Conservation (phyloP, 2,797 vertebrate species). For the Sebastes goodei region DNA sequence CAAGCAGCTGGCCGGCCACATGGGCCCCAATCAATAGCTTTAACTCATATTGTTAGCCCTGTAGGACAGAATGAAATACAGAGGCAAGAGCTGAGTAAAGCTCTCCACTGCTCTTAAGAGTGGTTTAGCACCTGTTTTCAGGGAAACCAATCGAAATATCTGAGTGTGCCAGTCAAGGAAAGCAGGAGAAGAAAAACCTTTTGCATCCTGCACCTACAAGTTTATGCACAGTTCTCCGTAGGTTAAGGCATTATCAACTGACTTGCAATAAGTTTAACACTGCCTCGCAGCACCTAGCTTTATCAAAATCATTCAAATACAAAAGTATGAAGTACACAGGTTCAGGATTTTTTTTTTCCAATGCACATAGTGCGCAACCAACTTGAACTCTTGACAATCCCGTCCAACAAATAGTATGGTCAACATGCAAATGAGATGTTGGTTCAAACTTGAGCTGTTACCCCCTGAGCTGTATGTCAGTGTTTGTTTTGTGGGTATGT, state of each 20-base stretch:
- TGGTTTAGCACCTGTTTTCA: conserved; percentile 20
- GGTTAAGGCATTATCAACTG: not conserved
- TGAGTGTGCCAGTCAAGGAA: not conserved
- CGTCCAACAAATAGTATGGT: too few relatives aligned
- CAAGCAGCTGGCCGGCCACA: conserved; percentile 13
- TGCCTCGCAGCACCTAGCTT: not conserved
- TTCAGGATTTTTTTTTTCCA: too few relatives aligned
- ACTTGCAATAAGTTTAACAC: not conserved
- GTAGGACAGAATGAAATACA: conserved; percentile 26
- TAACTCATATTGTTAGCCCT: conserved; percentile 37
- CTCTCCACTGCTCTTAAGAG: not conserved
- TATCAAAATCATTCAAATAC: not conserved
- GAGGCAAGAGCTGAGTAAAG: conserved; percentile 5
- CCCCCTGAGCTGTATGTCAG: too few relatives aligned
- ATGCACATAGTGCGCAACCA: too few relatives aligned
- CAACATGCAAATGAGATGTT: too few relatives aligned
- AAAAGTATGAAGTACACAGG: not conserved
- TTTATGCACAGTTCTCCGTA: not conserved
- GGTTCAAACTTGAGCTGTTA: too few relatives aligned
- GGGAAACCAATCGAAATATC: conserved; percentile 2
- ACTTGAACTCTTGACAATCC: too few relatives aligned
- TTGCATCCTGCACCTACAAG: not conserved
- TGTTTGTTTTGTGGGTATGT: too few relatives aligned
- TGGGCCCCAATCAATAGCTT: conserved; percentile 32
- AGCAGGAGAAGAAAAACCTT: not conserved